Evolutionary conservation across 2,113 vertebrate genomes (phyloP), one percentile per base, ranked within the genome.

Genomic region (Colius striatus): DNA sequence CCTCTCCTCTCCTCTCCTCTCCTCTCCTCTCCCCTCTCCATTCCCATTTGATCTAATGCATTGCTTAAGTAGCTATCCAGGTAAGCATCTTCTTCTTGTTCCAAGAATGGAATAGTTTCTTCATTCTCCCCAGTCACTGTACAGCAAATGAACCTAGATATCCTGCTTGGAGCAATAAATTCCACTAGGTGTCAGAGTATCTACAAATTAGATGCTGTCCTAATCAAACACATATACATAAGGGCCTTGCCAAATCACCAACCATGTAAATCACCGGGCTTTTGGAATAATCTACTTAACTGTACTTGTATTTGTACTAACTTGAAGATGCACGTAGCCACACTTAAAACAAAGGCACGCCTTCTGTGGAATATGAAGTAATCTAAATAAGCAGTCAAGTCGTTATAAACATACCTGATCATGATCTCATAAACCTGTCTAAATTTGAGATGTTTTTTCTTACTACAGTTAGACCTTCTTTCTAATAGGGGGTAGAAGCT

Each of bases 141-240:
- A 79, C 34, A 47, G 61, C 57, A 92, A 73, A 68, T 62, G 19
- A 93, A 45, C 20, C 6, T 32, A 75, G 41, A 68, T 41, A 85
- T 29, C 87, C 62, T 93, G 87, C 82, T 41, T 62, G 58, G 30
- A 90, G 60, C 71, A 61, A 54, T 34, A 76, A 79, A 70, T 83
- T 80, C 92, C 90, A 47, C 92, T 93, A 93, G 90, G 67, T 94
- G 95, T 93, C 96, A 95, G 87, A 50, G 19, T 87, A 90, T 53
- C 62, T 92, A 90, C 91, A 81, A 91, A 65, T 72, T 83, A 80
- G 51, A 62, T 0, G 0, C 47, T 85, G 71, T 62, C 7, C 9
- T 54, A 85, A 80, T 85, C 47, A 65, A 91, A n/a, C 17, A 50
- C 15, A 50, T 22, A 41, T 13, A 51, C 9, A 68, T 68, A 45